Percentiles rank a stretch among this genome's conserved stretches.
These are phyloP conservation scores for Cybosia mesomella DNA, from an alignment of 2,888 invertebrate species.

Conservation along the genomic window DNA sequence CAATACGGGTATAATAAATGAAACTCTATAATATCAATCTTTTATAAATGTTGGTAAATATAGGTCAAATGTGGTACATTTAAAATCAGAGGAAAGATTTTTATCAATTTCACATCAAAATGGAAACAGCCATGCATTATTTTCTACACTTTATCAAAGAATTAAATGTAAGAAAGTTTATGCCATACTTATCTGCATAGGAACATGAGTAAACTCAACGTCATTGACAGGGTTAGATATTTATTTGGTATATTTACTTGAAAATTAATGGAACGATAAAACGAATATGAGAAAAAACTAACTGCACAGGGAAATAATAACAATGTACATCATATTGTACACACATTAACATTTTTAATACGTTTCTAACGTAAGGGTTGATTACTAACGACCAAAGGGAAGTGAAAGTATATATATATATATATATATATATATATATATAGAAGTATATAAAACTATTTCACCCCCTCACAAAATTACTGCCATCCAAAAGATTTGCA, in stretches of 20 bases:
- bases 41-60: slow-evolving; percentile 87
- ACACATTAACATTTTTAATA: neutral
- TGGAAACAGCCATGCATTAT: slow-evolving; percentile 82
- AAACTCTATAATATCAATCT: slow-evolving; percentile 81
- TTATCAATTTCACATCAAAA: slow-evolving; percentile 85
- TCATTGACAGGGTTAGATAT: slow-evolving; percentile 62
- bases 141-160: slow-evolving; percentile 85
- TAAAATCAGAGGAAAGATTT: slow-evolving; percentile 85
- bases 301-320: slow-evolving; percentile 1
- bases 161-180: slow-evolving; percentile 63
- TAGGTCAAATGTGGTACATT: slow-evolving; percentile 86
- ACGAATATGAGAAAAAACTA: neutral
- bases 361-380: neutral
- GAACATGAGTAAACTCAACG: slow-evolving; percentile 70
- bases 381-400: neutral
- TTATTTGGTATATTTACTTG: neutral
- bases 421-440: too few species aligned
- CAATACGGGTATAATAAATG: slow-evolving; percentile 54
- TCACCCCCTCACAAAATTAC: slow-evolving; percentile 65
- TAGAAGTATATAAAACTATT: slow-evolving; percentile 1
- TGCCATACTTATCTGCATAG: slow-evolving; percentile 74
- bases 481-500: slow-evolving; percentile 56
- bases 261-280: slow-evolving; percentile 4
- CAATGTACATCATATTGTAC: slow-evolving; percentile 10
- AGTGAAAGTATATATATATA: too few species aligned